Percentiles rank a stretch among this genome's conserved stretches.
Conservation (phyloP, 2,888 invertebrate species). For the Baronia brevicornis region DNA sequence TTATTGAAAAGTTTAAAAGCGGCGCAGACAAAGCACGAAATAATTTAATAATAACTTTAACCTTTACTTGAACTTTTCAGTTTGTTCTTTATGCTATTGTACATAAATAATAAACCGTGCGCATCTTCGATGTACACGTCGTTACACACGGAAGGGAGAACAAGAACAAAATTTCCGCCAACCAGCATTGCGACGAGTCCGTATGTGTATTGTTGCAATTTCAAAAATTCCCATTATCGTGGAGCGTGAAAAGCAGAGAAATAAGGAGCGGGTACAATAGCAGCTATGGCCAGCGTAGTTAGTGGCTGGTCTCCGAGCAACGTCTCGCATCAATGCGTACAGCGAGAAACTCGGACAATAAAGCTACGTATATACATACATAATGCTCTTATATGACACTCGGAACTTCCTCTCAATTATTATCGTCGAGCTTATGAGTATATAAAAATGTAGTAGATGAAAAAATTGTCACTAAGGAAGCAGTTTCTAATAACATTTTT, state of each 20-base stretch:
- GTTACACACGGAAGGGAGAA: slow-evolving; percentile 35
- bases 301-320: slow-evolving; percentile 22
- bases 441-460: too few relatives aligned
- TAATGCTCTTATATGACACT: slow-evolving; percentile 3
- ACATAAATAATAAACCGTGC: slow-evolving; percentile 18
- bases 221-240: slow-evolving; percentile 70
- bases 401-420: slow-evolving; percentile 9
- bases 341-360: slow-evolving; percentile 7
- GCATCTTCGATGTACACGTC: slow-evolving; percentile 33
- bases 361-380: slow-evolving; percentile 7
- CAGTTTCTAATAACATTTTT: too few relatives aligned
- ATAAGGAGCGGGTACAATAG: slow-evolving; percentile 63
- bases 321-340: slow-evolving; percentile 21
- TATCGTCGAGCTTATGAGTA: slow-evolving; percentile 5
- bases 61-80: slow-evolving; percentile 10
- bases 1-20: slow-evolving; percentile 15
- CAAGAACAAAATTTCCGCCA: slow-evolving; percentile 47
- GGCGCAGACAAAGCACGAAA: slow-evolving; percentile 16
- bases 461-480: too few relatives aligned
- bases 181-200: slow-evolving; percentile 43
- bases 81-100: slow-evolving; percentile 10
- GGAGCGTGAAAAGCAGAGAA: slow-evolving; percentile 59
- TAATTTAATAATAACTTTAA: slow-evolving; percentile 15
- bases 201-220: slow-evolving; percentile 71
- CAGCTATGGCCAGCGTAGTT: slow-evolving; percentile 21